Conservation (phyloP, 2,888 invertebrate genomes). For the Phyto melanocephala region DNA sequence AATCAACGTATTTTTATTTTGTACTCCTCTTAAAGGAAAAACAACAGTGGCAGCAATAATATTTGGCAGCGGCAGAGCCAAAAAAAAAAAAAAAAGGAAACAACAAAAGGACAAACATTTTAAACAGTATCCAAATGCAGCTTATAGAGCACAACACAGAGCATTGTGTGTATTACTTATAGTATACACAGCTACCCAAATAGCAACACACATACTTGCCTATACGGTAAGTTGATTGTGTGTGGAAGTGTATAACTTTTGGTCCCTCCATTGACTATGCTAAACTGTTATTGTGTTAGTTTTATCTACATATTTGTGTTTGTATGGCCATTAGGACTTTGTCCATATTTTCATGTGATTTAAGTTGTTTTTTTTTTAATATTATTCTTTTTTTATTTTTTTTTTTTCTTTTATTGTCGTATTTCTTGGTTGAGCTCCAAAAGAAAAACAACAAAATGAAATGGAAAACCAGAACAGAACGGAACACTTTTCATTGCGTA, state of each 20-base stretch:
- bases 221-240: neutral
- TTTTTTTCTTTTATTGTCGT: neutral
- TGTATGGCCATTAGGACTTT: conserved; percentile 28
- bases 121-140: conserved; percentile 36
- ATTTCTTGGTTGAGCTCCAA: conserved; percentile 44
- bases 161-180: conserved; percentile 32
- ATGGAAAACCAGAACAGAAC: conserved; percentile 39
- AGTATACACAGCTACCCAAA: neutral
- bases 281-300: neutral
- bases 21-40: conserved; percentile 11
- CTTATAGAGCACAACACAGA: conserved; percentile 1
- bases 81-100: neutral
- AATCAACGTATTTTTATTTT: conserved; percentile 9
- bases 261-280: conserved; percentile 35
- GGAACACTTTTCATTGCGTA: conserved; percentile 61
- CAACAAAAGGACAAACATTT: neutral
- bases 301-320: neutral
- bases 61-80: neutral
- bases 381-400: neutral
- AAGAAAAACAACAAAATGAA: conserved; percentile 49
- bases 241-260: conserved; percentile 19
- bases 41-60: conserved; percentile 10
- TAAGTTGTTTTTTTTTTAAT: conserved; percentile 1
- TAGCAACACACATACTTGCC: neutral
- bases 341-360: conserved; percentile 48